These are phyloP conservation scores for Platysternon megacephalum DNA, from an alignment of 2,113 vertebrate genomes.

Conservation along the genomic window DNA sequence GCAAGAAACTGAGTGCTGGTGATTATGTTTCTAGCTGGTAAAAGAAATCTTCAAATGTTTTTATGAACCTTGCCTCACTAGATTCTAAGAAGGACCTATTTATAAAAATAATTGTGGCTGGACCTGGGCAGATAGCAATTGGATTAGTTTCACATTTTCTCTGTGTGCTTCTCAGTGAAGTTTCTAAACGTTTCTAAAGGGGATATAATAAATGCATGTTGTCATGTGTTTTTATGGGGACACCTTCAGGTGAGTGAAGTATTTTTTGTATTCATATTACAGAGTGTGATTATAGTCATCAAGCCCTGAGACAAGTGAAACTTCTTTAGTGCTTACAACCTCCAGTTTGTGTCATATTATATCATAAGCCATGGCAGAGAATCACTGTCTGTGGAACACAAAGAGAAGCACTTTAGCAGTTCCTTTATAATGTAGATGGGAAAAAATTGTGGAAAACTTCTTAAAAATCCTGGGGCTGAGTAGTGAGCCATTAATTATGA, in stretches of 20 bases:
- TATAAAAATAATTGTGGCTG: neutral
- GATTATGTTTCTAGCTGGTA: neutral
- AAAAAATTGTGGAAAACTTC: neutral
- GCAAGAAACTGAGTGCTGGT: neutral
- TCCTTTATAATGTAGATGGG: neutral
- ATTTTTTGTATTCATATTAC: neutral
- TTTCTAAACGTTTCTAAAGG: neutral
- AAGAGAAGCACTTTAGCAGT: neutral
- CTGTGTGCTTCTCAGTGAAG: neutral
- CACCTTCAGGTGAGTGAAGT: neutral
- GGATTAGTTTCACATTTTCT: neutral
- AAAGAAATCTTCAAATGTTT: neutral
- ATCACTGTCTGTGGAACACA: neutral
- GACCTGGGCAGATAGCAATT: neutral
- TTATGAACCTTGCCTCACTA: neutral
- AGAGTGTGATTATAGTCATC: neutral
- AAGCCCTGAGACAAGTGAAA: neutral
- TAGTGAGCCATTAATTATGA: slow-evolving; percentile 14
- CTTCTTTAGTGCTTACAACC: neutral
- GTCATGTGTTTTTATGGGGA: neutral
- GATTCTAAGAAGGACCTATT: neutral
- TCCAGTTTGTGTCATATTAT: neutral
- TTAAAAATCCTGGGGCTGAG: neutral
- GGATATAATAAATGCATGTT: neutral
- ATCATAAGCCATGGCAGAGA: neutral